These are phyloP conservation scores for Copidosoma floridanum DNA, from an alignment of 1,140 invertebrate species.

Conservation along the genomic window DNA sequence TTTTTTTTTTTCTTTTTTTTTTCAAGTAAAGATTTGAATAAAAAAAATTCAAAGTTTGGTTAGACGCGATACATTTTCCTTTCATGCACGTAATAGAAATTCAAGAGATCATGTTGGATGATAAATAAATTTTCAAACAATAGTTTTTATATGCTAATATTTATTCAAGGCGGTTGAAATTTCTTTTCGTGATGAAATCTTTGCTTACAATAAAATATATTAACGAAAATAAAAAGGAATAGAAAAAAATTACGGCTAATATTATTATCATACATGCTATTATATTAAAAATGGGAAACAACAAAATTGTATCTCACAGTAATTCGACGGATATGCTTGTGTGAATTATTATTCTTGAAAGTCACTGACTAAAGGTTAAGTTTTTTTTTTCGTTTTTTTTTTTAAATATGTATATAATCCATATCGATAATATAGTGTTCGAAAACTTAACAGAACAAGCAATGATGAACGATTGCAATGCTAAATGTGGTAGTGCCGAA, in stretches of 20 bases:
- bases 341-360: neutral
- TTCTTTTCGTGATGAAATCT: no score
- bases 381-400: no score
- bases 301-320: conserved; percentile 6
- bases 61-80: neutral
- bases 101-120: no score
- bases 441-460: conserved; percentile 46
- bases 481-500: conserved; percentile 23
- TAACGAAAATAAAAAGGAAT: neutral
- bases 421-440: conserved; percentile 33
- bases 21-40: no score
- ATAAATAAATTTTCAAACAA: no score
- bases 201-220: no score
- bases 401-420: no score
- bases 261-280: conserved; percentile 18
- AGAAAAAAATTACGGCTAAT: conserved; percentile 7
- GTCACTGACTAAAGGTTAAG: conserved; percentile 1
- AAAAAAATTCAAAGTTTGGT: neutral
- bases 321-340: conserved; percentile 7
- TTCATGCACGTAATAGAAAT: no score
- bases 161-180: no score
- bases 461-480: conserved; percentile 30
- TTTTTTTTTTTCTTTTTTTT: neutral
- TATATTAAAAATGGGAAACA: conserved; percentile 16
- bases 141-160: no score